A percentile compares a stretch with the other conserved stretches of the same genome.
These are phyloP conservation scores for Cryptus armator DNA, from an alignment of 2,888 invertebrate species.

Conservation along the genomic window DNA sequence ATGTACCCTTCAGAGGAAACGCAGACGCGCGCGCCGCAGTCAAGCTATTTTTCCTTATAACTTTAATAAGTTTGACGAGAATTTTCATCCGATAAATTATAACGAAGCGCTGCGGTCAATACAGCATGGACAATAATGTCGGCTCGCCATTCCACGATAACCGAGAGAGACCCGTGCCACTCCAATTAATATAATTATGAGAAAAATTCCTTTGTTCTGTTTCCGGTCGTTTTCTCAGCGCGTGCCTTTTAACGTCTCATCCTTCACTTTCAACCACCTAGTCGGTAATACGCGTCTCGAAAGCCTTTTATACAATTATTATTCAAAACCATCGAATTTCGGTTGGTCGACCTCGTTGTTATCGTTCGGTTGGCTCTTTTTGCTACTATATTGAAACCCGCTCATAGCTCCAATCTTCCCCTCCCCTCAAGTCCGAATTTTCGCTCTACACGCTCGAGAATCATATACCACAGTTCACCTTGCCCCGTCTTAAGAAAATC, in stretches of 20 bases:
- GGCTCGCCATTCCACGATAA: neutral
- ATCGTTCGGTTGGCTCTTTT: slow-evolving; percentile 37
- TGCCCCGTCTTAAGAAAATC: slow-evolving; percentile 75
- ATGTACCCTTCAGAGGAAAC: too few relatives aligned
- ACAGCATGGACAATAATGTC: slow-evolving; percentile 23
- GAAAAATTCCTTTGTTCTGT: slow-evolving; percentile 22
- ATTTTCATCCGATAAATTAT: slow-evolving; percentile 16
- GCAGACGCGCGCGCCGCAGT: too few relatives aligned
- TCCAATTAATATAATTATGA: slow-evolving; percentile 30
- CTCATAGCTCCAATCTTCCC: neutral
- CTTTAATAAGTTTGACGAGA: neutral
- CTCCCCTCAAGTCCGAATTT: slow-evolving; percentile 53
- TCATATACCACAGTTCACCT: slow-evolving; percentile 45
- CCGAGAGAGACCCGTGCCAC: slow-evolving; percentile 8
- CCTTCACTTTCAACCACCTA: neutral
- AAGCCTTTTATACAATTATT: slow-evolving; percentile 32
- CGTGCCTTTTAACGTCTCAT: neutral
- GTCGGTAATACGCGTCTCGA: neutral
- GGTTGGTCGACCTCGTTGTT: slow-evolving; percentile 44
- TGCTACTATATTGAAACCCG: neutral
- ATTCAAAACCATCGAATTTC: slow-evolving; percentile 60
- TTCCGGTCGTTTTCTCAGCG: slow-evolving; percentile 4
- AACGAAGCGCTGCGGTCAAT: slow-evolving; percentile 1
- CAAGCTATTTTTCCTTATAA: too few relatives aligned
- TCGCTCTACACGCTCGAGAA: slow-evolving; percentile 63